These are phyloP conservation scores for Germaria angustata DNA, from an alignment of 2,888 invertebrate genomes.

Conservation along the genomic window DNA sequence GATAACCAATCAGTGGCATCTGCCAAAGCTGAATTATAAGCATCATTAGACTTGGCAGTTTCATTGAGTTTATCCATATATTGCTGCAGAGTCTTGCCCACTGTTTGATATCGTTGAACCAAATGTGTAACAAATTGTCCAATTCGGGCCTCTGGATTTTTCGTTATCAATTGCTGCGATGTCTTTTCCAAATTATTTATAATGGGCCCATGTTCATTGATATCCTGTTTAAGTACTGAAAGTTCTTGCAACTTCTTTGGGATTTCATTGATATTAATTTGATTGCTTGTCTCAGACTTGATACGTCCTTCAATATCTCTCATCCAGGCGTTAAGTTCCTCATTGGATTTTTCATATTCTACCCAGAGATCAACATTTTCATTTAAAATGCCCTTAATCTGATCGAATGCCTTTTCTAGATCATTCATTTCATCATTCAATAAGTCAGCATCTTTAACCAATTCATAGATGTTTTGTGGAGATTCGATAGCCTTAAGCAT, in stretches of 20 bases:
- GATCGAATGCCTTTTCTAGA: conserved; percentile 84
- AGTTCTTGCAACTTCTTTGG: conserved; percentile 86
- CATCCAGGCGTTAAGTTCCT: conserved; percentile 87
- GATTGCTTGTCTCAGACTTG: conserved; percentile 86
- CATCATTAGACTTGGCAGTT: conserved; percentile 84
- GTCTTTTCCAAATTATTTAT: conserved; percentile 85
- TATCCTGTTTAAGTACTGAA: conserved; percentile 83
- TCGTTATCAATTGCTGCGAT: conserved; percentile 86
- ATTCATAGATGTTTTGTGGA: conserved; percentile 84
- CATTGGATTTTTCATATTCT: conserved; percentile 88
- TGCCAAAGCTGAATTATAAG: conserved; percentile 86
- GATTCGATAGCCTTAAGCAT: conserved; percentile 87
- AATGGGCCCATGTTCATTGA: conserved; percentile 84
- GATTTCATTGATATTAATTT: conserved; percentile 85
- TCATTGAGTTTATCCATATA: conserved; percentile 87
- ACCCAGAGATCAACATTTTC: conserved; percentile 89
- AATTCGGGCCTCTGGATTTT: conserved; percentile 91
- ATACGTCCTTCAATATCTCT: conserved; percentile 89
- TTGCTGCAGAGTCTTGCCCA: conserved; percentile 85
- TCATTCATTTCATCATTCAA: conserved; percentile 86
- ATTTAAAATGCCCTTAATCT: conserved; percentile 85
- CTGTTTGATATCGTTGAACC: conserved; percentile 87
- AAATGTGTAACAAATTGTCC: conserved; percentile 90
- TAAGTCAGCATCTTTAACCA: conserved; percentile 86
- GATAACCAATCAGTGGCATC: conserved; percentile 89